phyloP scores from a whole-genome alignment of 2,797 vertebrate genomes.

The Masticophis lateralis region DNA sequence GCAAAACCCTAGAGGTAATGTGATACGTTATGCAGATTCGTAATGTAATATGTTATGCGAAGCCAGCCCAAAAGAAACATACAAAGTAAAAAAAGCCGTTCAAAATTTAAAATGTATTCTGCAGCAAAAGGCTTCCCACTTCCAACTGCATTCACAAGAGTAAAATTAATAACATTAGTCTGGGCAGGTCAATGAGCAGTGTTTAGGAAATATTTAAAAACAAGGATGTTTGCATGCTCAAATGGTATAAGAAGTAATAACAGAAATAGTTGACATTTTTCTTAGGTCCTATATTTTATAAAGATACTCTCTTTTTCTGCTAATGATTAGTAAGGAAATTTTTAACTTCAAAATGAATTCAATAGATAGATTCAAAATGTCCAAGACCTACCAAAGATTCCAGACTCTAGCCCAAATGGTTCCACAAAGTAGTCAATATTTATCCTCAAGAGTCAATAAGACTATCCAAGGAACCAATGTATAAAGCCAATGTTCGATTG shows the following conservation, averaged over 20 bases:
- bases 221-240: not conserved
- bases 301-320: not conserved
- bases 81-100: not conserved
- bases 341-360: not conserved
- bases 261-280: not conserved
- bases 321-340: not conserved
- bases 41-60: not conserved
- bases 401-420: not conserved
- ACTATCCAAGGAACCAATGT: not conserved
- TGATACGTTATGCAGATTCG: not conserved
- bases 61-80: not conserved
- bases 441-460: not conserved
- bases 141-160: not conserved
- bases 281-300: not conserved
- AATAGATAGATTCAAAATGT: not conserved
- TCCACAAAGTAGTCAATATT: not conserved
- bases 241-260: not conserved
- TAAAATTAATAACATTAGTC: not conserved
- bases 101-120: not conserved
- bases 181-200: not conserved
- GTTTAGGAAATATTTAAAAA: not conserved
- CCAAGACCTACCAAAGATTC: not conserved
- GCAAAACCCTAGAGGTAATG: not conserved
- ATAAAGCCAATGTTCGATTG: not conserved
- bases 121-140: not conserved